phyloP scores from a whole-genome alignment of 1,140 invertebrate genomes.

The Gryllus bimaculatus region DNA sequence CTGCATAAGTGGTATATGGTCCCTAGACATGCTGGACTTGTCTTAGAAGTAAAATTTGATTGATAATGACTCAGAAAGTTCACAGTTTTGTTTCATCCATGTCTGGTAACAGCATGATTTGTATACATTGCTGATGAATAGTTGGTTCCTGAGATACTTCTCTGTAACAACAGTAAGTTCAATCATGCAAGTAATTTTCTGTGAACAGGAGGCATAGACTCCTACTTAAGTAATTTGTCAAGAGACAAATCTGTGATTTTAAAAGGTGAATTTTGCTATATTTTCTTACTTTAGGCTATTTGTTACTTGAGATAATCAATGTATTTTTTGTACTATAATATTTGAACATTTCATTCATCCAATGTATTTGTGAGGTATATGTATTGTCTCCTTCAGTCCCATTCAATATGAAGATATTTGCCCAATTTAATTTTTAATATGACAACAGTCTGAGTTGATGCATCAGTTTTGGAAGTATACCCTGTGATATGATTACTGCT shows the following conservation, averaged over 20 bases:
- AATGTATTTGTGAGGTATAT: not conserved
- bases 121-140: too few relatives aligned
- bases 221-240: not conserved
- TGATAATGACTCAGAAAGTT: too few relatives aligned
- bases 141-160: too few relatives aligned
- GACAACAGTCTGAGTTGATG: not conserved
- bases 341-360: not conserved
- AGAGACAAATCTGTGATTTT: not conserved
- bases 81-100: too few relatives aligned
- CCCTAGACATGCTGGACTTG: too few relatives aligned
- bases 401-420: not conserved
- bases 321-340: not conserved
- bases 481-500: not conserved
- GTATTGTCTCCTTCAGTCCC: not conserved
- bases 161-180: not conserved
- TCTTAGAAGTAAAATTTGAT: too few relatives aligned
- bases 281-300: constrained; percentile 1
- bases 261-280: not conserved
- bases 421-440: not conserved
- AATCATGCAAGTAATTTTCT: not conserved
- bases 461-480: constrained; percentile 1
- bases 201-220: not conserved
- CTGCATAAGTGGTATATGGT: too few relatives aligned
- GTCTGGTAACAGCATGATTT: too few relatives aligned
- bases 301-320: not conserved